Evolutionary conservation across 92 coral and sea anemone genomes (phyloP), one percentile per base, ranked within the genome.

Genomic region (Virgularia gustaviana): DNA sequence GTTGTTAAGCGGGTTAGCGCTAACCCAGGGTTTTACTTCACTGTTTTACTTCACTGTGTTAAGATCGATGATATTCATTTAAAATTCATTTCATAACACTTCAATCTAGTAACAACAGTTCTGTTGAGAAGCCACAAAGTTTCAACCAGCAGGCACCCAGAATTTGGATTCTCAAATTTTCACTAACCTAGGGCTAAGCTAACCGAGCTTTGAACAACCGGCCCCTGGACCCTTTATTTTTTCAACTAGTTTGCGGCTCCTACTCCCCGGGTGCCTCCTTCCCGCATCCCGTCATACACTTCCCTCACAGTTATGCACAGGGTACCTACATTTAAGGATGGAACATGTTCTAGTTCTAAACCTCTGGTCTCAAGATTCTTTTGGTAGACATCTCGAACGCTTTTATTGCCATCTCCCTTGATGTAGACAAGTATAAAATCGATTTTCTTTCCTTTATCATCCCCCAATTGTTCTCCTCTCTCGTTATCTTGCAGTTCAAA

Each of bases 391-490:
- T 84, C 72, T 63, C 96, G 83, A n/a, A n/a, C n/a, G 31, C 76
- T 84, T 35, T 84, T 76, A 54, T 87, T 78, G 19, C 63, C 71
- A 18, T 83, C 88, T 33, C 60, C 63, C 43, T 85, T 86, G 28
- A 72, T 87, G 55, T 84, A 87, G 43, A 85, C 92, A 10, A 90
- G 81, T 12, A 90, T 87, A 57, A 78, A 87, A 39, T 90, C 94
- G 11, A 87, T 72, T 23, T 79, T 38, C 37, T 83, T 61, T 62
- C 81, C 80, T 12, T 90, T 89, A 34, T 90, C 96, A 25, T 47
- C 55, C 6, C 55, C 55, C 55, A 25, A 47, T 47, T 47, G 55
- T 5, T 5, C 6, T 4, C 22, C 55, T 5, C 22, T 47, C 3
- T 15, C 55, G 6, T 15, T 47, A 4, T 47, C 55, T 47, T 4